Base-by-base conservation (phyloP, 2,797 vertebrate species). In the Sebastolobus alascanus region DNA sequence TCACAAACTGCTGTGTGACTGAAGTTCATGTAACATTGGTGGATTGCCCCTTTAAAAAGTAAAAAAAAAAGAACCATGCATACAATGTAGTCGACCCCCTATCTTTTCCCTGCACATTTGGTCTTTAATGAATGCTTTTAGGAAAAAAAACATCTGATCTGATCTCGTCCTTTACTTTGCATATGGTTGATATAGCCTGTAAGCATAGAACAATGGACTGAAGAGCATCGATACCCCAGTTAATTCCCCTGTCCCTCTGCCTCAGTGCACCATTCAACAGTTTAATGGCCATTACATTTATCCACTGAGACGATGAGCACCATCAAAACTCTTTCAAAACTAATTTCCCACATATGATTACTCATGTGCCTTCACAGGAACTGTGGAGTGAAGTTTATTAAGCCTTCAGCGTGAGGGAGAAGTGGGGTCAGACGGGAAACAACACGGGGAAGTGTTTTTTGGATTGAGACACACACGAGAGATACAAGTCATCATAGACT, bases 311-410 rank as follows among this genome's bases (percentile, higher is more conserved):
- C 78, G 56, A 38, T 27, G 68, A 75, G 80, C 75, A 50, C 64
- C 63, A 84, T 86, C 68, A 82, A 80, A 92, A 87, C 70, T 76
- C 85, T 84, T 84, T 77, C 67, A 77, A 78, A 86, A 84, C 73
- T 88, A 73, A 90, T 90, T 89, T 83, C 35, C 50, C 75, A 75
- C 73, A 65, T 86, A 82, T 85, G 84, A 90, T 87, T 90, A 86
- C 80, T 87, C 52, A n/a, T 79, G 82, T 52, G 68, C 70, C 73
- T 87, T 83, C 50, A 38, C 68, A 81, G 77, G 55, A 77, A 65
- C 46, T 50, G 37, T 3, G 69, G 52, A 84, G 55, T 81, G 65
- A 83, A 38, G 35, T 84, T 85, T 74, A 85, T 89, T 87, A 86
- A 87, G 76, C 66, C 68, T 79, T 71, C 33, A 37, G 61, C 5